Evolutionary conservation across 2,888 invertebrate species (phyloP).

Genomic region (Tyria jacobaeae): DNA sequence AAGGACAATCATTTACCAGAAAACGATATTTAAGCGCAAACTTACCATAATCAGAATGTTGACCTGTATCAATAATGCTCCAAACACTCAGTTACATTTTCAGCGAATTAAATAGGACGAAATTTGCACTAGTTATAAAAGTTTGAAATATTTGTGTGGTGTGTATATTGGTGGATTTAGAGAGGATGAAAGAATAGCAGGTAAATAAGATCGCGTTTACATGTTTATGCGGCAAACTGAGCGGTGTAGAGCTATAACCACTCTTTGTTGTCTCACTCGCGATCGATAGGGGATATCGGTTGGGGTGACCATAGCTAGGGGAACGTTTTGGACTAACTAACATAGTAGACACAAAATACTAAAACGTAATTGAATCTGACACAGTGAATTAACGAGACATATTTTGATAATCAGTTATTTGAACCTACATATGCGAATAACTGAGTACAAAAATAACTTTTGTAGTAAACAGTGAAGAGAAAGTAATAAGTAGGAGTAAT

Average conservation of each 20-base stretch:
- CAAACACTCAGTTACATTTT: constrained; percentile 38
- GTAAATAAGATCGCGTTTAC: constrained; percentile 75
- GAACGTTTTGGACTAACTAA: constrained; percentile 16
- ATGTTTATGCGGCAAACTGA: constrained; percentile 82
- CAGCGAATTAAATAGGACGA: not conserved
- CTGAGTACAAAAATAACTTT: not conserved
- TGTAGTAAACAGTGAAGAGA: too few relatives aligned
- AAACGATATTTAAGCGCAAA: constrained; percentile 25
- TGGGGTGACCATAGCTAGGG: constrained; percentile 71
- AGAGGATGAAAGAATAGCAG: constrained; percentile 49
- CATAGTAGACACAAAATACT: not conserved
- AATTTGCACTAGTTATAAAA: constrained; percentile 7
- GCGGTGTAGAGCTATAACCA: constrained; percentile 64
- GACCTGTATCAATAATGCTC: constrained; percentile 17
- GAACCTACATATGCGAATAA: too few relatives aligned
- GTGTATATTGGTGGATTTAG: constrained; percentile 48
- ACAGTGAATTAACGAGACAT: too few relatives aligned
- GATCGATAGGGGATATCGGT: constrained; percentile 74
- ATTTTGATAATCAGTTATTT: too few relatives aligned
- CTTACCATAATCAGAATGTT: constrained; percentile 49
- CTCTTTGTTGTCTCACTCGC: constrained; percentile 69
- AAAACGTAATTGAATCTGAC: too few relatives aligned
- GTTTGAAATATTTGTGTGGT: constrained; percentile 30
- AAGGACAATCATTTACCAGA: not conserved
- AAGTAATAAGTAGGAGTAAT: too few relatives aligned